These are phyloP conservation scores for Stramonita haemastoma DNA, from an alignment of 2,888 invertebrate genomes.

Conservation along the genomic window DNA sequence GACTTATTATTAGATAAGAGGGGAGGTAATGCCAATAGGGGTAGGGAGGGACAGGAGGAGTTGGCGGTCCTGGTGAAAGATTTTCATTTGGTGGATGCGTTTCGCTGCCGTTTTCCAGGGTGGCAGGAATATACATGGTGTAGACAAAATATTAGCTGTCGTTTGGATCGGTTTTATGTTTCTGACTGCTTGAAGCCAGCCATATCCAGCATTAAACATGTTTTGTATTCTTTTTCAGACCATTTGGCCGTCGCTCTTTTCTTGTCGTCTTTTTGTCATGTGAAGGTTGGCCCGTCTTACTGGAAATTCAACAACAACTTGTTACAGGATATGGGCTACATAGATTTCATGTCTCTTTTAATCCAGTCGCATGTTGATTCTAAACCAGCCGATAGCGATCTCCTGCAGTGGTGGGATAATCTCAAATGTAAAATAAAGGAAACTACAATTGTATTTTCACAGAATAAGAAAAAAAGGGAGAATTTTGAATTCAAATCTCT, in stretches of 20 bases:
- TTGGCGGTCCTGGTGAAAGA: neutral
- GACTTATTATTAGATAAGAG: neutral
- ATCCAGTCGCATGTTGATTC: neutral
- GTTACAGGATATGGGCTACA: neutral
- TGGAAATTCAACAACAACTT: slow-evolving; percentile 5
- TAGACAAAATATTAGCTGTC: neutral
- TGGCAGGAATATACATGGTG: neutral
- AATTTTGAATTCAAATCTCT: neutral
- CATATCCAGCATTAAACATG: neutral
- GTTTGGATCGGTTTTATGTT: neutral
- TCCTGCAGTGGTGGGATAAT: neutral
- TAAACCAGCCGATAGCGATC: neutral
- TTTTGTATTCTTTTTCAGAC: neutral
- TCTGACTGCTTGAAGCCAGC: neutral
- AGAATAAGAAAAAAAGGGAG: neutral
- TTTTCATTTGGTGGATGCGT: neutral
- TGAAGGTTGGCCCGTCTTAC: neutral
- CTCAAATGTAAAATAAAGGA: neutral
- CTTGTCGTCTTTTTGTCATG: neutral
- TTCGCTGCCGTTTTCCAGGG: neutral
- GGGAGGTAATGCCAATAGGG: neutral
- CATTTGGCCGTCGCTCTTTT: neutral
- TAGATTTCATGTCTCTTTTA: neutral
- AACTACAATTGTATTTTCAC: neutral
- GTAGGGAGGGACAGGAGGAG: neutral